Conservation (phyloP, 2,797 vertebrate species). For the Gallinago nigripennis region DNA sequence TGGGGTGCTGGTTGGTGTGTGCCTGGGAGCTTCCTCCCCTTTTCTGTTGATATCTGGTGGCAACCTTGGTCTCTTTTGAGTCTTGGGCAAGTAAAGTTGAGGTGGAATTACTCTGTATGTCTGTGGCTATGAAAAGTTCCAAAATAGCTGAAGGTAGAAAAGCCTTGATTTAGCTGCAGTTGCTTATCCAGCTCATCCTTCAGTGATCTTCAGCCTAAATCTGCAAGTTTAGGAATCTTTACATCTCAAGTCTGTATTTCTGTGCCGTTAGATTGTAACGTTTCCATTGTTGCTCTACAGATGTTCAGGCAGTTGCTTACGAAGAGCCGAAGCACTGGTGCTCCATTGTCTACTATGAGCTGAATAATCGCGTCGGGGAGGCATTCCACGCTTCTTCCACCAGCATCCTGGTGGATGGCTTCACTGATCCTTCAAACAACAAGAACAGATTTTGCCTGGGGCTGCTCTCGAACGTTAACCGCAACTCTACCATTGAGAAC, state of each 20-base stretch:
- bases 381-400: conserved; percentile 97
- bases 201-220: background rate
- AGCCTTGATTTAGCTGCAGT: background rate
- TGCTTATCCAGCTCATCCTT: background rate
- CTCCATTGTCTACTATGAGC: conserved; percentile 99
- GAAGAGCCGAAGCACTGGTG: conserved; percentile 99
- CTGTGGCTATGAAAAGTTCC: background rate
- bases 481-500: conserved; percentile 99
- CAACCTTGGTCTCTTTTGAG: background rate
- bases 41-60: background rate
- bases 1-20: background rate
- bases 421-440: conserved; percentile 99
- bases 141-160: background rate
- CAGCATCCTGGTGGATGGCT: conserved; percentile 95
- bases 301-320: conserved; percentile 96
- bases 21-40: background rate
- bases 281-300: conserved; percentile 75
- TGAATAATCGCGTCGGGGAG: conserved; percentile 96
- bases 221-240: background rate
- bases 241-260: background rate
- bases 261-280: background rate
- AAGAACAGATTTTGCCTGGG: conserved; percentile 98
- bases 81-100: background rate
- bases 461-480: conserved; percentile 97
- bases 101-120: background rate